Evolutionary conservation across 2,797 vertebrate genomes (phyloP).

Genomic region (Tenualosa thibaudeaui): DNA sequence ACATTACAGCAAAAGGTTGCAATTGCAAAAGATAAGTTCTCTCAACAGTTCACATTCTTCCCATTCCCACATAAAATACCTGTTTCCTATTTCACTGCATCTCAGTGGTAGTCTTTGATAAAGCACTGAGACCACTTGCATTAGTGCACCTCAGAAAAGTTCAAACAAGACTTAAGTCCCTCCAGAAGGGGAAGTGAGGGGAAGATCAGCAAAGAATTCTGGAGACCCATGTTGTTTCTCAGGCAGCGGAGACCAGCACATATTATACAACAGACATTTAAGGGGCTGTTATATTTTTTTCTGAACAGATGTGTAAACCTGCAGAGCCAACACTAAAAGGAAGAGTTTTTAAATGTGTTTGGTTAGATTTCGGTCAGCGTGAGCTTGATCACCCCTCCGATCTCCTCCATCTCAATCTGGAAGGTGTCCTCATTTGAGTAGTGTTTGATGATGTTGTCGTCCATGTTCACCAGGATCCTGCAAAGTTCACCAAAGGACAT

Average conservation of each 20-base stretch:
- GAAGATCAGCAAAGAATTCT: not conserved
- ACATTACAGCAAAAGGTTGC: not conserved
- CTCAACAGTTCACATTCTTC: not conserved
- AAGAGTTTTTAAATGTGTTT: not conserved
- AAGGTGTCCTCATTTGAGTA: constrained; percentile 99
- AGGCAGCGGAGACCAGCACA: not conserved
- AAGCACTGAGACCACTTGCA: not conserved
- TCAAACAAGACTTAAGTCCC: constrained; percentile 24
- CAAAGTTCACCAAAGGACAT: not conserved
- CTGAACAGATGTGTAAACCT: constrained; percentile 66
- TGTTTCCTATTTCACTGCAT: not conserved
- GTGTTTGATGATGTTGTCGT: constrained; percentile 98
- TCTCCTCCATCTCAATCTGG: constrained; percentile 93
- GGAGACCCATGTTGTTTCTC: not conserved
- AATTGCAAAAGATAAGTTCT: not conserved
- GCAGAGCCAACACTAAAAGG: constrained; percentile 25
- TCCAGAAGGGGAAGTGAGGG: constrained; percentile 7
- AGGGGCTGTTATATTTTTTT: not conserved
- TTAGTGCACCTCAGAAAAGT: not conserved
- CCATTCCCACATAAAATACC: not conserved
- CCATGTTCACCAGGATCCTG: constrained; percentile 98
- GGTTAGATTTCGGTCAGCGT: constrained; percentile 94
- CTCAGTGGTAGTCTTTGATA: not conserved
- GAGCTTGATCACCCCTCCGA: constrained; percentile 88
- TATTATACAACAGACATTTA: not conserved